phyloP scores from a whole-genome alignment of 2,797 vertebrate genomes.

The Leptoclinus maculatus region DNA sequence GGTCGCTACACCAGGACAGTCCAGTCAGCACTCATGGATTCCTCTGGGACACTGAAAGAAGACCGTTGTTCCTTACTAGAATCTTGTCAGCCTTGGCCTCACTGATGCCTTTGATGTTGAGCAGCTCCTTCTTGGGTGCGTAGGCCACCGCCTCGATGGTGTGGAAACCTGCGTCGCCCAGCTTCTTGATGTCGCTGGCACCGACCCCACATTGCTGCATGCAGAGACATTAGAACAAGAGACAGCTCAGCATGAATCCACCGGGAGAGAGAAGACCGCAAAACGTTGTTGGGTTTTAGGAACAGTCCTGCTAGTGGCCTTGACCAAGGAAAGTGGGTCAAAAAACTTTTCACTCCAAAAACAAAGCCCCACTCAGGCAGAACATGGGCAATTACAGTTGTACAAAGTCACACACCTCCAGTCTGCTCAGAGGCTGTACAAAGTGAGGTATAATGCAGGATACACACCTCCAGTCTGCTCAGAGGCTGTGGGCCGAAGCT shows the following conservation, averaged over 20 bases:
- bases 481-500: constrained; percentile 93
- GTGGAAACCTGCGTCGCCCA: constrained; percentile 97
- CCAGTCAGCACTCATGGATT: too few relatives aligned
- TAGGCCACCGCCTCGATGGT: constrained; percentile 98
- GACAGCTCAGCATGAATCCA: background rate
- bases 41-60: background rate
- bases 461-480: constrained; percentile 88
- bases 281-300: background rate
- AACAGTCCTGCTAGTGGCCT: background rate
- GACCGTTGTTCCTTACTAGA: constrained; percentile 82
- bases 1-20: too few relatives aligned
- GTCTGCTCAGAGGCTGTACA: constrained; percentile 86
- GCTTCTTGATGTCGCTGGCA: constrained; percentile 94
- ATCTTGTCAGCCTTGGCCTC: constrained; percentile 98
- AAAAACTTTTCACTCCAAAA: background rate
- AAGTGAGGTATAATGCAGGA: background rate
- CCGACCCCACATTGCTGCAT: constrained; percentile 95
- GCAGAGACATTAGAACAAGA: background rate
- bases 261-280: background rate
- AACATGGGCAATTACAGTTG: too few relatives aligned
- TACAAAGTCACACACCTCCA: constrained; percentile 84
- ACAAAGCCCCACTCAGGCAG: background rate
- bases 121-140: constrained; percentile 95
- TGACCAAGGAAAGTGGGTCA: background rate
- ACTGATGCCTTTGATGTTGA: constrained; percentile 98